These are phyloP conservation scores for Chelonia mydas DNA, from an alignment of 2,797 vertebrate genomes.

Conservation along the genomic window DNA sequence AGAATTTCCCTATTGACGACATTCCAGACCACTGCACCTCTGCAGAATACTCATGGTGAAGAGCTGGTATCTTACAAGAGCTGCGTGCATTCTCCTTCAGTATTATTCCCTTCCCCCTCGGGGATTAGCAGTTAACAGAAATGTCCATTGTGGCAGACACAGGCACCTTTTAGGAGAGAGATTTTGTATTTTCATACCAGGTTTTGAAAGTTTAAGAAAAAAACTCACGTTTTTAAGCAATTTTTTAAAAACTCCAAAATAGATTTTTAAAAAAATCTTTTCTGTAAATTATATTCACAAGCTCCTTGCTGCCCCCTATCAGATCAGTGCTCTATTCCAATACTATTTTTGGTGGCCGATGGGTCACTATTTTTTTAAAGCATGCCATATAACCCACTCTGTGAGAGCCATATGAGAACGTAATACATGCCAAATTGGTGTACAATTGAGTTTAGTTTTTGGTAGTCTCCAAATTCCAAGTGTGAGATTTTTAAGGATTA, in stretches of 20 bases:
- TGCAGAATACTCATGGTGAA: conserved; percentile 63
- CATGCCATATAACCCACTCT: conserved; percentile 55
- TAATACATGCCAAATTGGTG: conserved; percentile 67
- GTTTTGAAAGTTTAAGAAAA: conserved; percentile 64
- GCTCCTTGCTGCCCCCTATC: conserved; percentile 65
- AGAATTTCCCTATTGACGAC: conserved; percentile 45
- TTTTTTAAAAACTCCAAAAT: conserved; percentile 70
- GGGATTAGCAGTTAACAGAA: conserved; percentile 65
- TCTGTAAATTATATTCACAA: conserved; percentile 72
- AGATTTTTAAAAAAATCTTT: conserved; percentile 66
- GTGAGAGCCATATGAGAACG: conserved; percentile 59
- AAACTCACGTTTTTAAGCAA: conserved; percentile 36
- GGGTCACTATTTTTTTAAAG: conserved; percentile 37
- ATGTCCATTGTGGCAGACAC: conserved; percentile 48
- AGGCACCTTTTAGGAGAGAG: conserved; percentile 72
- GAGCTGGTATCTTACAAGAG: conserved; percentile 73
- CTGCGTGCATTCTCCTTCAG: conserved; percentile 58
- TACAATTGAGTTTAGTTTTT: conserved; percentile 28
- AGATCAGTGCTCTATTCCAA: conserved; percentile 55
- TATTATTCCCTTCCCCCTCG: conserved; percentile 20
- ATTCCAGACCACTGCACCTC: conserved; percentile 68
- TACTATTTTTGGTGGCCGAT: neutral
- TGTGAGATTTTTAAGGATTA: conserved; percentile 36
- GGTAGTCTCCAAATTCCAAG: conserved; percentile 55
- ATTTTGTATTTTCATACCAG: conserved; percentile 56